A percentile compares a stretch with the other conserved stretches of the same genome.
These are phyloP conservation scores for Onthophagus sagittarius DNA, from an alignment of 2,888 invertebrate species.

Conservation along the genomic window DNA sequence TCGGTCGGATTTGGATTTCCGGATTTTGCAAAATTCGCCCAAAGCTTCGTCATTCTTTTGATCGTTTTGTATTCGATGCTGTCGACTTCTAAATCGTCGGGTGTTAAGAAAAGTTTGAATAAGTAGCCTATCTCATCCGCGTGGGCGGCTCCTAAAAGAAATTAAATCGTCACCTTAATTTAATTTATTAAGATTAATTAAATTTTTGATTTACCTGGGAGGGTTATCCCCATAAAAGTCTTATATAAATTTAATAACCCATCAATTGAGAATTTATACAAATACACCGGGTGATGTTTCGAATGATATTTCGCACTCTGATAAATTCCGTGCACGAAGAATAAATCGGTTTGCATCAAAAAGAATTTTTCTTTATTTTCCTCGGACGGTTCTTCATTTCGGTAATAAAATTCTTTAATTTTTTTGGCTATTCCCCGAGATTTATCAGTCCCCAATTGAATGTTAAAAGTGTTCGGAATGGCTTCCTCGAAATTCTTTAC, in stretches of 20 bases:
- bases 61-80: slow-evolving; percentile 30
- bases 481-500: slow-evolving; percentile 27
- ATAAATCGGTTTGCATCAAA: slow-evolving; percentile 30
- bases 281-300: slow-evolving; percentile 28
- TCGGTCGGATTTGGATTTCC: slow-evolving; percentile 32
- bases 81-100: slow-evolving; percentile 23
- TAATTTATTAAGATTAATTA: too few species aligned
- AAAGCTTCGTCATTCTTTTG: slow-evolving; percentile 32
- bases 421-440: slow-evolving; percentile 27
- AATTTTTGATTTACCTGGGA: slow-evolving; percentile 28
- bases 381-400: slow-evolving; percentile 20
- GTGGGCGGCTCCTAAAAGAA: slow-evolving; percentile 33
- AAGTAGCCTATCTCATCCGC: slow-evolving; percentile 37
- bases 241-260: slow-evolving; percentile 29
- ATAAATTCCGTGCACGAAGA: slow-evolving; percentile 30
- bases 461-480: slow-evolving; percentile 29
- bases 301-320: slow-evolving; percentile 26
- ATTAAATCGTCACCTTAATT: too few species aligned
- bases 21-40: slow-evolving; percentile 37
- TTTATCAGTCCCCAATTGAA: slow-evolving; percentile 24
- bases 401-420: slow-evolving; percentile 31
- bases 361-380: slow-evolving; percentile 40
- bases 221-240: slow-evolving; percentile 22
- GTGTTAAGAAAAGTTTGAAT: slow-evolving; percentile 31
- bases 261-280: slow-evolving; percentile 33